Percentiles rank a stretch among this genome's conserved stretches.
phyloP scores from a whole-genome alignment of 1,140 invertebrate genomes.

The Linepithema humile region DNA sequence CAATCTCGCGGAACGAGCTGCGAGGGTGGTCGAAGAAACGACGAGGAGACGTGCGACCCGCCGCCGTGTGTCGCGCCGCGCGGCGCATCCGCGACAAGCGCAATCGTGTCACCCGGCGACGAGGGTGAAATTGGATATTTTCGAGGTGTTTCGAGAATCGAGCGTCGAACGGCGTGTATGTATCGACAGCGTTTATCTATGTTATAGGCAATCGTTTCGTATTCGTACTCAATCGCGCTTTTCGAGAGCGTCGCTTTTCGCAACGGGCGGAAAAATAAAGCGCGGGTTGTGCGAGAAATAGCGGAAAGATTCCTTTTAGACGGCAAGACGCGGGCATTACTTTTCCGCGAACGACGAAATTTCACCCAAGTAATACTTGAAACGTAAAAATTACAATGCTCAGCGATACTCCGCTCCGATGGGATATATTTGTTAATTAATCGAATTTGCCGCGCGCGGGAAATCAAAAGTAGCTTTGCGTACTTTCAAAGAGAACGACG shows the following conservation, averaged over 20 bases:
- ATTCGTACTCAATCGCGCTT: conserved; percentile 25
- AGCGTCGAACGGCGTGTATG: not conserved
- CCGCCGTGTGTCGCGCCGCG: not conserved
- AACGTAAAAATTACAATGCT: not conserved
- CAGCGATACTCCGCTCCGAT: not conserved
- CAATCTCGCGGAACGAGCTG: conserved; percentile 67
- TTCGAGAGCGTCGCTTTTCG: not conserved
- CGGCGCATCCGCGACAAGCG: conserved; percentile 1
- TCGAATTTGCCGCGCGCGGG: no score
- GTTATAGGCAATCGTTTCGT: conserved; percentile 18
- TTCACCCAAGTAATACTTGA: not conserved
- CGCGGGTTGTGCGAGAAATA: not conserved
- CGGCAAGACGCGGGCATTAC: no score
- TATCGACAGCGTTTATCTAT: conserved; percentile 37
- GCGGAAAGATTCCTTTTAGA: not conserved
- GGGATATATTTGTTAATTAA: not conserved
- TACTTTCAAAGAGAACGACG: not conserved
- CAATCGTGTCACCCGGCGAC: not conserved
- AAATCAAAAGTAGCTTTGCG: no score
- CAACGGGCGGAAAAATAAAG: not conserved
- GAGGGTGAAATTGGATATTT: conserved; percentile 36
- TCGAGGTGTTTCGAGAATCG: conserved; percentile 36
- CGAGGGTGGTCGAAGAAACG: conserved; percentile 45
- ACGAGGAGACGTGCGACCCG: not conserved
- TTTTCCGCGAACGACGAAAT: not conserved